phyloP scores from a whole-genome alignment of 1,140 invertebrate species.

The Ceratitis capitata region DNA sequence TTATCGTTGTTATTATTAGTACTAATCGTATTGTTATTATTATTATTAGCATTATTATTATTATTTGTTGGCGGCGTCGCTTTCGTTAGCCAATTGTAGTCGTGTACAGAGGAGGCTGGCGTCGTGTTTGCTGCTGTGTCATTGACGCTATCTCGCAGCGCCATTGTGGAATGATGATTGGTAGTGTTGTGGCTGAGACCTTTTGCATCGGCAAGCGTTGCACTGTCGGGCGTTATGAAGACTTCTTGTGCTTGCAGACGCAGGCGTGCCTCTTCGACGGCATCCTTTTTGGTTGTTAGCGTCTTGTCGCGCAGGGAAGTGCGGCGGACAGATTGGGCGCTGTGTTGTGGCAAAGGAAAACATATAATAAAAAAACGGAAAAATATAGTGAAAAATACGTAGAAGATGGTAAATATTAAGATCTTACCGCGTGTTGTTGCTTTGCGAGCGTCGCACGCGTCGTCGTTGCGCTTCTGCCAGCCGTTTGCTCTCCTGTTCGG shows the following conservation, averaged over 20 bases:
- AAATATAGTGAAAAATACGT: background rate
- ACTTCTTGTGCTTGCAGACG: constrained; percentile 75
- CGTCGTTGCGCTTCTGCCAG: constrained; percentile 72
- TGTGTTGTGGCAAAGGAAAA: constrained; percentile 45
- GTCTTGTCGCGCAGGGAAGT: constrained; percentile 95
- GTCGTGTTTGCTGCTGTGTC: background rate
- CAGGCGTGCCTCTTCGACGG: constrained; percentile 87
- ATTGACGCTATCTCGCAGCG: background rate
- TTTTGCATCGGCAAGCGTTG: constrained; percentile 38
- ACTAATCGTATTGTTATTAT: constrained; percentile 48
- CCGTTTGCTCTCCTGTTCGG: constrained; percentile 86
- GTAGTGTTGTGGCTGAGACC: constrained; percentile 7
- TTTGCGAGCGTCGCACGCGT: constrained; percentile 72
- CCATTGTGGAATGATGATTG: constrained; percentile 30
- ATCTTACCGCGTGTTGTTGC: constrained; percentile 70
- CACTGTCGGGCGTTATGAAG: constrained; percentile 46
- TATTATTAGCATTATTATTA: constrained; percentile 47
- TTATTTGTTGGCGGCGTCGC: constrained; percentile 33
- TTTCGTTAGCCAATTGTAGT: constrained; percentile 31
- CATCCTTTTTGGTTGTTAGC: constrained; percentile 93
- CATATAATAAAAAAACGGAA: background rate
- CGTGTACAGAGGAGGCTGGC: background rate
- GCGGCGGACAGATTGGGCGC: constrained; percentile 88
- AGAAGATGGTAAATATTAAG: background rate
- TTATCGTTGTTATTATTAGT: constrained; percentile 44